These are phyloP conservation scores for Megaleporinus macrocephalus DNA, from an alignment of 2,113 vertebrate species.

Conservation along the genomic window DNA sequence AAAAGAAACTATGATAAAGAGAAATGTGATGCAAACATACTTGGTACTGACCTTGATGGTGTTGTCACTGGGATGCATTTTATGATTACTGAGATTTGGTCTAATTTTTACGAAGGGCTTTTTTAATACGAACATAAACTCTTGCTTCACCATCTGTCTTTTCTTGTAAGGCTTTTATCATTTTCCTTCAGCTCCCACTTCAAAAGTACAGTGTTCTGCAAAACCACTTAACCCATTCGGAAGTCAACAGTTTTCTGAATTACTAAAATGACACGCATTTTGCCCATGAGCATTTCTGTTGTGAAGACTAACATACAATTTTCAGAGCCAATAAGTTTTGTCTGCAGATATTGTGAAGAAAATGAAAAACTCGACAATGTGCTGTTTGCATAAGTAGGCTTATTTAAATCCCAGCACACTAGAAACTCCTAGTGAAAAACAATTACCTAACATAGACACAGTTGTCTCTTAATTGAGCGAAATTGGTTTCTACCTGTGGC, in stretches of 20 bases:
- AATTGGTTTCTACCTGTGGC: neutral
- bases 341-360: neutral
- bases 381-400: neutral
- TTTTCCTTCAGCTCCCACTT: neutral
- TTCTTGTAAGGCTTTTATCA: neutral
- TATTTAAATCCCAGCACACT: neutral
- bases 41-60: neutral
- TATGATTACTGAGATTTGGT: neutral
- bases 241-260: neutral
- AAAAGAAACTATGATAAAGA: neutral
- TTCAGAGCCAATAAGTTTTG: neutral
- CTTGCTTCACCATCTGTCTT: neutral
- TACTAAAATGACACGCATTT: neutral
- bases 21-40: neutral
- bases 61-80: neutral
- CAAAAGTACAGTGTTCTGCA: neutral
- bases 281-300: neutral
- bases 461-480: neutral
- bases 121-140: neutral
- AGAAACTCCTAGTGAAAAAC: neutral
- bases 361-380: too few species aligned
- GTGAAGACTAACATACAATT: neutral
- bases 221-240: neutral
- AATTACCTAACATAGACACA: neutral
- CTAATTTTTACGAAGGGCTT: too few species aligned